phyloP scores from a whole-genome alignment of 2,113 vertebrate genomes.

The Dasypus novemcinctus region DNA sequence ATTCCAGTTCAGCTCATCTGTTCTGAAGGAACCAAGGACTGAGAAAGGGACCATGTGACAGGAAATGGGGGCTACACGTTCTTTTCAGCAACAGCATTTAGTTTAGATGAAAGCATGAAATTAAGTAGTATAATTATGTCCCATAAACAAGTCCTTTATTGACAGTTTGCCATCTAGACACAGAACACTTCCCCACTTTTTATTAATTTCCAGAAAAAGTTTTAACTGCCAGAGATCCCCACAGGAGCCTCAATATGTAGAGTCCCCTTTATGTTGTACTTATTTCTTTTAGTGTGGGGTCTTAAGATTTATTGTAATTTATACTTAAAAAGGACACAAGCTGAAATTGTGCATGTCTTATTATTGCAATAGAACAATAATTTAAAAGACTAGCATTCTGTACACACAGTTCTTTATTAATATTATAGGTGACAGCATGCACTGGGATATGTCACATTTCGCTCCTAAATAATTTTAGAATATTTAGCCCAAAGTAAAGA shows the following conservation, averaged over 20 bases:
- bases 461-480: constrained; percentile 69
- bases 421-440: constrained; percentile 42
- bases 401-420: constrained; percentile 18
- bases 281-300: background rate
- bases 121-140: background rate
- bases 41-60: rapidly evolving
- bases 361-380: background rate
- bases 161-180: background rate
- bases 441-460: constrained; percentile 57
- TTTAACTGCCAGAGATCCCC: background rate
- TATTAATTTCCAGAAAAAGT: constrained; percentile 1
- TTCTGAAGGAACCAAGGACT: background rate
- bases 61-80: background rate
- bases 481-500: constrained; percentile 56
- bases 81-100: background rate
- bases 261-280: background rate
- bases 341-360: background rate
- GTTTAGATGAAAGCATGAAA: background rate
- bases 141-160: background rate
- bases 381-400: background rate
- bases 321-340: background rate
- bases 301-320: background rate
- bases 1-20: background rate
- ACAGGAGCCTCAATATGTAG: background rate
- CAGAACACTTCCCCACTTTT: background rate